These are phyloP conservation scores for Sibirionetta formosa DNA, from an alignment of 2,797 vertebrate genomes.

Conservation along the genomic window DNA sequence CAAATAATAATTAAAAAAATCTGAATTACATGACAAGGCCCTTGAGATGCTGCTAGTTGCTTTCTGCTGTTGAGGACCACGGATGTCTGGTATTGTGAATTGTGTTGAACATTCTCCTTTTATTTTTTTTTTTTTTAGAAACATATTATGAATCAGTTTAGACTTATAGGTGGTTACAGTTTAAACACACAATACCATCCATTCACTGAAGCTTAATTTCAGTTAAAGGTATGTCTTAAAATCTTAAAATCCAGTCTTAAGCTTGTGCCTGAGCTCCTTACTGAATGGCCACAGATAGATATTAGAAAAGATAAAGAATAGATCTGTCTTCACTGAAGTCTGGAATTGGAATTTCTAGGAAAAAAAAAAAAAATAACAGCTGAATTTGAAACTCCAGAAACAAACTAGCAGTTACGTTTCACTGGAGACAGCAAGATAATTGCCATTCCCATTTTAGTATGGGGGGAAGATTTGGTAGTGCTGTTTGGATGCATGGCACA, in stretches of 20 bases:
- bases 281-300: neutral
- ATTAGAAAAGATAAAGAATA: neutral
- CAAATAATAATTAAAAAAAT: slow-evolving; percentile 55
- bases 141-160: neutral
- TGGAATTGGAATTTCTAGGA: neutral
- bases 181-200: neutral
- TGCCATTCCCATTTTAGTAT: neutral
- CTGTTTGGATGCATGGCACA: neutral
- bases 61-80: slow-evolving; percentile 77
- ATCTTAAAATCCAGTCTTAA: neutral
- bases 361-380: neutral
- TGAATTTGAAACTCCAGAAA: neutral
- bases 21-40: slow-evolving; percentile 76
- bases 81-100: slow-evolving; percentile 78
- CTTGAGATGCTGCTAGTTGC: slow-evolving; percentile 79
- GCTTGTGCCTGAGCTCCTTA: rapidly evolving
- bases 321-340: neutral
- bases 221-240: neutral
- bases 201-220: neutral
- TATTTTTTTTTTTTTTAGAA: neutral
- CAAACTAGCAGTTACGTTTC: neutral
- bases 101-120: neutral
- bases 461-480: rapidly evolving
- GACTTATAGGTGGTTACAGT: neutral
- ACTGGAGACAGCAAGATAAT: neutral